These are phyloP conservation scores for Cylas formicarius DNA, from an alignment of 1,140 invertebrate species.

Conservation along the genomic window DNA sequence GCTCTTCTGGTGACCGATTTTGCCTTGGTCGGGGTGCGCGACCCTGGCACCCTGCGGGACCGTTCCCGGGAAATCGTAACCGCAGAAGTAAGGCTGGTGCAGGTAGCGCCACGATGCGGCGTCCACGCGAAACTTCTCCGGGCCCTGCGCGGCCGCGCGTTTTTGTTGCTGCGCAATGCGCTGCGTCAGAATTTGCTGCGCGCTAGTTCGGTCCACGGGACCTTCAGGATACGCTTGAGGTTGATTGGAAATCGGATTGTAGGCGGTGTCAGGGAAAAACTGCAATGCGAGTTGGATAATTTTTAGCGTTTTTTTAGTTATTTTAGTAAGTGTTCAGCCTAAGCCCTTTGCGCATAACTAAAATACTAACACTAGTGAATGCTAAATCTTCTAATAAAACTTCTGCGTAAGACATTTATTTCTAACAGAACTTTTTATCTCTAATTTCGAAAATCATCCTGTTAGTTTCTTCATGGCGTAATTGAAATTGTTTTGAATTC, in stretches of 20 bases:
- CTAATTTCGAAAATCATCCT: no score
- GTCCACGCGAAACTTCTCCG: conserved; percentile 33
- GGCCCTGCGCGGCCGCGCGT: conserved; percentile 1
- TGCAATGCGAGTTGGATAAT: conserved; percentile 40
- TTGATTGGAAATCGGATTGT: conserved; percentile 78
- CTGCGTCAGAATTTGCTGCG: conserved; percentile 29
- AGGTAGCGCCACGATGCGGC: conserved; percentile 37
- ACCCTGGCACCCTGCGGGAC: not conserved
- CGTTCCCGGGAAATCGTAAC: conserved; percentile 22
- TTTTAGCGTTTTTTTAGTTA: no score
- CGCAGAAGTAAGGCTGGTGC: conserved; percentile 31
- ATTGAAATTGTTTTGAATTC: no score
- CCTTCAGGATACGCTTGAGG: conserved; percentile 17
- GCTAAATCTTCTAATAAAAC: no score
- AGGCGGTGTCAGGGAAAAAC: conserved; percentile 82
- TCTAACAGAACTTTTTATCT: no score
- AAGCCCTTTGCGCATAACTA: no score
- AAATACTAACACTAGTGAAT: no score
- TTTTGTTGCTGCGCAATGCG: conserved; percentile 21
- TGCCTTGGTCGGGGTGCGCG: conserved; percentile 1
- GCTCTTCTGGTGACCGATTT: conserved; percentile 26
- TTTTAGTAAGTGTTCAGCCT: no score
- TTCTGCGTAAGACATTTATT: no score
- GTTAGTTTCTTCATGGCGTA: no score
- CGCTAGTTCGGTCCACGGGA: conserved; percentile 39